These are phyloP conservation scores for Dilophus febrilis DNA, from an alignment of 2,888 invertebrate genomes.

Conservation along the genomic window DNA sequence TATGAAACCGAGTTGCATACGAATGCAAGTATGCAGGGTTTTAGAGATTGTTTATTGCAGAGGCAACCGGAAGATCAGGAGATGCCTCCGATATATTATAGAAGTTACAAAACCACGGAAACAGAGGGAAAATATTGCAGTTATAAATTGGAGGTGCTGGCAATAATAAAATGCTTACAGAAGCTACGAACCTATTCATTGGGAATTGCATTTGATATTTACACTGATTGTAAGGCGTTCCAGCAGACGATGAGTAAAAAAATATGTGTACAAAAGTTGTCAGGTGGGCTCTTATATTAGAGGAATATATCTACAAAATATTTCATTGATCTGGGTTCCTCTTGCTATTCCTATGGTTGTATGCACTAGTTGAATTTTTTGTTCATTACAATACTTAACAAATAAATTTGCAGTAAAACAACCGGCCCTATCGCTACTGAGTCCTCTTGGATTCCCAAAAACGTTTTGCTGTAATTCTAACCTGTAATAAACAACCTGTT, in stretches of 20 bases:
- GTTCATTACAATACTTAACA: too few relatives aligned
- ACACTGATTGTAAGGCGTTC: slow-evolving; percentile 18
- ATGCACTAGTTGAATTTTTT: too few relatives aligned
- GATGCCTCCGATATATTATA: background rate
- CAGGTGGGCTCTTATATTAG: slow-evolving; percentile 14
- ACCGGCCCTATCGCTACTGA: too few relatives aligned
- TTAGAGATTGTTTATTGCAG: background rate
- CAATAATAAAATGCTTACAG: slow-evolving; percentile 12
- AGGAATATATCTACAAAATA: slow-evolving; percentile 9
- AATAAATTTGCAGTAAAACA: too few relatives aligned
- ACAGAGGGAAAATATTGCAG: background rate
- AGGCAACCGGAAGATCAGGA: background rate
- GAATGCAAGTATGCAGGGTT: background rate
- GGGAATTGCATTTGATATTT: slow-evolving; percentile 12
- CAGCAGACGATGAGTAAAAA: slow-evolving; percentile 20
- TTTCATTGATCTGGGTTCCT: slow-evolving; percentile 10
- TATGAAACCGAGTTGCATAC: background rate
- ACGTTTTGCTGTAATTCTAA: too few relatives aligned
- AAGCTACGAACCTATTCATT: slow-evolving; percentile 16
- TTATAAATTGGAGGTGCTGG: background rate
- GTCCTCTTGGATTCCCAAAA: too few relatives aligned
- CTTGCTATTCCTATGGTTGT: too few relatives aligned
- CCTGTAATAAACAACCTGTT: too few relatives aligned
- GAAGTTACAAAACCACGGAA: background rate
- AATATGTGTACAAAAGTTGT: slow-evolving; percentile 14